phyloP scores from a whole-genome alignment of 1,140 invertebrate species.

The Drosophila bifasciata region DNA sequence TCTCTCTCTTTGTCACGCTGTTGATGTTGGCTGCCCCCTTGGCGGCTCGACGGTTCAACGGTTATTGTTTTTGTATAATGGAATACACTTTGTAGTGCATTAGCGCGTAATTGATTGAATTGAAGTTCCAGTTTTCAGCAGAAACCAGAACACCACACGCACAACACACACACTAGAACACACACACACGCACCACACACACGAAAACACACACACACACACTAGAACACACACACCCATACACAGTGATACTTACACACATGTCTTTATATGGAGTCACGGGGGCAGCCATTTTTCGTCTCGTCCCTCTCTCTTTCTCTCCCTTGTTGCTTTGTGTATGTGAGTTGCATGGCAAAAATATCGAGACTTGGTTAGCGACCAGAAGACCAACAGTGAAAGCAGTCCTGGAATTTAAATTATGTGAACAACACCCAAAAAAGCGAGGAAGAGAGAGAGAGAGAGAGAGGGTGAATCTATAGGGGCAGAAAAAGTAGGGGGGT shows the following conservation, averaged over 20 bases:
- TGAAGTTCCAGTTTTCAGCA: slow-evolving; percentile 49
- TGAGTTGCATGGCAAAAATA: slow-evolving; percentile 59
- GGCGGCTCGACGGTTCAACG: slow-evolving; percentile 10
- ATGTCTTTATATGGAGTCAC: slow-evolving; percentile 8
- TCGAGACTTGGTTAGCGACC: slow-evolving; percentile 39
- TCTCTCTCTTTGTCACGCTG: not conserved
- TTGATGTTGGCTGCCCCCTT: not conserved
- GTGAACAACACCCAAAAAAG: slow-evolving; percentile 6
- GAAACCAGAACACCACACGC: not conserved
- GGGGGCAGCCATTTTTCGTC: slow-evolving; percentile 58
- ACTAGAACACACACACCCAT: slow-evolving; percentile 1
- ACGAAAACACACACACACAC: too few relatives aligned
- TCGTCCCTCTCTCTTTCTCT: not conserved
- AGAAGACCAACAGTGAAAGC: slow-evolving; percentile 34
- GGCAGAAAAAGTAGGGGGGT: too few relatives aligned
- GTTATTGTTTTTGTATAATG: slow-evolving; percentile 55
- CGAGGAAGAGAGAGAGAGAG: not conserved
- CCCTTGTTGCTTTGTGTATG: slow-evolving; percentile 37
- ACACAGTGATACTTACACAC: not conserved
- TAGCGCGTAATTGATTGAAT: slow-evolving; percentile 69
- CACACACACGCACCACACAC: slow-evolving; percentile 1
- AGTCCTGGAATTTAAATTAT: slow-evolving; percentile 64
- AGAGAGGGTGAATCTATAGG: too few relatives aligned
- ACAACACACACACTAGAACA: slow-evolving; percentile 9
- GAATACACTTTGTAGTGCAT: slow-evolving; percentile 57